Evolutionary conservation across 2,888 invertebrate genomes (phyloP), one percentile per base, ranked within the genome.

Genomic region (Nycteola revayana): DNA sequence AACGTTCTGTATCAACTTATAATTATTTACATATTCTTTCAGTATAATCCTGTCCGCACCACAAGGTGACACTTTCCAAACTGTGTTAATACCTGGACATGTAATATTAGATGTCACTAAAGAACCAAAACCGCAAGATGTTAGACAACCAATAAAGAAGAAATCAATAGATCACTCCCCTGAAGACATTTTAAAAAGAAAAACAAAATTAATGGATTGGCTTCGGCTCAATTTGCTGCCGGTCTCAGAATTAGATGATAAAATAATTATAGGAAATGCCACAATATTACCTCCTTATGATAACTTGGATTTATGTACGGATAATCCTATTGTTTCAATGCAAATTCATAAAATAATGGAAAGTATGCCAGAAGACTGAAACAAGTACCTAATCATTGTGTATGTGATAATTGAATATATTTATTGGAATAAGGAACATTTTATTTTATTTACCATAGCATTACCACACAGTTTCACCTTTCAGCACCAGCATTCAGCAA

Each of bases 21-120:
- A n/a, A n/a, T n/a, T n/a, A n/a, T n/a, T n/a, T n/a, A n/a, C n/a
- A n/a, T n/a, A n/a, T n/a, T 39, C 20, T 85, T 83, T 28, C 71
- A 86, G 87, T 47, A 53, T 84, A 1, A 74, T 87, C 24, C 27
- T 87, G n/a, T 68, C 62, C 20, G 57, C 72, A 32, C 66, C 70
- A 1, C 42, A 60, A 33, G 70, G 58, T 32, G 64, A 69, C 21
- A 49, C 29, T 10, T 72, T 62, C 44, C 58, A 68, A 42, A 74
- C 72, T 10, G 60, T 56, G 0, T 37, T 86, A 4, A 66, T 86
- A 45, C 86, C 81, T 6, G 87, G 87, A 0, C 76, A 78, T 60
- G 74, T 83, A 23, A 57, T 87, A 35, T 29, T 68, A 10, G 56
- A 73, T 32, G 36, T 86, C 1, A 41, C 28, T 5, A 63, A 72